Evolutionary conservation across 2,888 invertebrate species (phyloP), one percentile per base, ranked within the genome.

Genomic region (Macrophya alboannulata): DNA sequence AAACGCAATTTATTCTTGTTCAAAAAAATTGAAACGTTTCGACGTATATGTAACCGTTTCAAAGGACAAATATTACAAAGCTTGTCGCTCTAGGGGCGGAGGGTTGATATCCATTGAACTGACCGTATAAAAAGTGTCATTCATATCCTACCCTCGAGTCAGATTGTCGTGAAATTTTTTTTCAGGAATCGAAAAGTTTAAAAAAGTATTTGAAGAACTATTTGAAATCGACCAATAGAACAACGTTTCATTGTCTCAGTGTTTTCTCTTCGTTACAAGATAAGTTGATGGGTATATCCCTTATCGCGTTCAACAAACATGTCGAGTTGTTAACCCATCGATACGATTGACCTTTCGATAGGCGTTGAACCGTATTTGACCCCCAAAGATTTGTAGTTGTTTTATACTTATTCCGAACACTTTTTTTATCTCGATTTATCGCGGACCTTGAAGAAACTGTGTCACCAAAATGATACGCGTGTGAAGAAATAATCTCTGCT

Each of bases 351-450:
- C 40, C 43, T 59, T 59, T 81, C 81, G 81, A 81, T 21, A 40
- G 21, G 48, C 40, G 77, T 6, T 37, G 81, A 81, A 81, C 59
- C 21, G 43, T 81, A n/a, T n/a, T n/a, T 81, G 62, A 81, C 81
- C 81, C 81, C 21, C 10, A 81, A 21, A 43, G 59, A 81, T 81
- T 81, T 81, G 81, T 62, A 37, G 62, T 81, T 40, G 21, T 62
- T 31, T 81, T 45, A 1, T 59, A n/a, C 59, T 43, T 43, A 8
- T 59, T 1, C 62, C 17, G 6, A 10, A n/a, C n/a, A n/a, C n/a
- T 25, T 21, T 3, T 40, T 77, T 77, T 9, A 74, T 62, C 43
- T 10, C 62, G 43, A 15, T n/a, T 51, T 77, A 77, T 77, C 55
- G 31, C 10, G 9, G 43, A 43, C 62, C 81, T 81, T 59, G 81